phyloP scores from a whole-genome alignment of 2,113 vertebrate genomes.

The Phrynosoma platyrhinos region DNA sequence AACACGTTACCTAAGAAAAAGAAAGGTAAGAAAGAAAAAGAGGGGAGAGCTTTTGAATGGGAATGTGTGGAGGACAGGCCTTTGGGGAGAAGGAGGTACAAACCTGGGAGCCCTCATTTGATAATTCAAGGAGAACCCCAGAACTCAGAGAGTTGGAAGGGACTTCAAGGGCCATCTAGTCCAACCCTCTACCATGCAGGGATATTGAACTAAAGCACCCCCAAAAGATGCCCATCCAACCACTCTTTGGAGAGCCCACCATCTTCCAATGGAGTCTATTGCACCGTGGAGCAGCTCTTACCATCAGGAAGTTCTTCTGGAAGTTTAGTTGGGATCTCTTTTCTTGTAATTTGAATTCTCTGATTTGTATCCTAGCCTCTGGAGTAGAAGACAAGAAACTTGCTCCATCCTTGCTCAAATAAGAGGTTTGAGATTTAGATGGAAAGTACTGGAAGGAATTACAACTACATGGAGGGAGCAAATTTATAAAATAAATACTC shows the following conservation, averaged over 20 bases:
- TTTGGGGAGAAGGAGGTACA: not conserved
- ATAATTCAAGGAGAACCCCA: no score
- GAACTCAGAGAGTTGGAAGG: not conserved
- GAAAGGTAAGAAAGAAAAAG: slow-evolving; percentile 24
- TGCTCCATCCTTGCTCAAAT: no score
- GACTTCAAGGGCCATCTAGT: not conserved
- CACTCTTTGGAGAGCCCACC: not conserved
- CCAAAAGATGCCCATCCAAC: not conserved
- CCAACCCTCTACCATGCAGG: not conserved
- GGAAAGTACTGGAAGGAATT: no score
- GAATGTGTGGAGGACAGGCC: not conserved
- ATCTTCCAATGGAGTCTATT: not conserved
- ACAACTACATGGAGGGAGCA: no score
- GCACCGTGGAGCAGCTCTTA: no score
- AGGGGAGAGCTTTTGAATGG: slow-evolving; percentile 21
- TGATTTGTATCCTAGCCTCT: no score
- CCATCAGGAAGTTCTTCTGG: no score
- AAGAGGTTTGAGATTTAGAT: no score
- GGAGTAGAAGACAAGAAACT: no score
- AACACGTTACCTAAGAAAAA: slow-evolving; percentile 35
- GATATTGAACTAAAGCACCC: not conserved
- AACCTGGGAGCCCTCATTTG: not conserved
- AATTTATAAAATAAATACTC: no score
- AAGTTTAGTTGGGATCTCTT: no score
- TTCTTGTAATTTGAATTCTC: no score